phyloP scores from a whole-genome alignment of 1,140 invertebrate species.

The Drosophila setifemur region DNA sequence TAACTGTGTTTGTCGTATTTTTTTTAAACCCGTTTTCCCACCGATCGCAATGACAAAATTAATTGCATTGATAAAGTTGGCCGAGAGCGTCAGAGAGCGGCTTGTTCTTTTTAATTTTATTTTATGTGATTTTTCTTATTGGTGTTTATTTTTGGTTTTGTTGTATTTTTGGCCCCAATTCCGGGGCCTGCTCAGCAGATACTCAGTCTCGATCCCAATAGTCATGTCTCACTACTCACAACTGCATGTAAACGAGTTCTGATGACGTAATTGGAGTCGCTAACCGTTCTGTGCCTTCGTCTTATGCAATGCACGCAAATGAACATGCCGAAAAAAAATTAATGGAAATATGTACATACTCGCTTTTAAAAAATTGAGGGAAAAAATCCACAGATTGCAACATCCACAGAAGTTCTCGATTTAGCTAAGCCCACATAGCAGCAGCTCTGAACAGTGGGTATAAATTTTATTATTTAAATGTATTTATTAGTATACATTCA shows the following conservation, averaged over 20 bases:
- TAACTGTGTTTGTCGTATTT: conserved; percentile 29
- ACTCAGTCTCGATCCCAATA: background rate
- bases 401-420: conserved; percentile 62
- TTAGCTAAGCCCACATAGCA: conserved; percentile 14
- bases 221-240: background rate
- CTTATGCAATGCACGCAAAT: conserved; percentile 64
- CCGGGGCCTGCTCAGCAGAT: conserved; percentile 43
- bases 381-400: conserved; percentile 51
- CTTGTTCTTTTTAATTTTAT: conserved; percentile 9
- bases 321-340: conserved; percentile 43
- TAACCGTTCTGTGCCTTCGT: conserved; percentile 21
- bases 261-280: conserved; percentile 63
- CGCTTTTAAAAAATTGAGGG: conserved; percentile 27
- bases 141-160: conserved; percentile 48
- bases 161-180: conserved; percentile 44
- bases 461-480: too few relatives aligned
- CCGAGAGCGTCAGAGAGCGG: conserved; percentile 47
- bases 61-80: conserved; percentile 68
- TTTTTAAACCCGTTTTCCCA: conserved; percentile 11
- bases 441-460: conserved; percentile 27
- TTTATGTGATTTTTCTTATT: conserved; percentile 3
- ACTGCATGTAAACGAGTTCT: conserved; percentile 72
- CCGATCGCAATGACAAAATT: conserved; percentile 60
- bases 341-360: conserved; percentile 44
- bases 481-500: too few relatives aligned